A percentile compares a stretch with the other conserved stretches of the same genome.
phyloP scores from a whole-genome alignment of 2,888 invertebrate genomes.

The Pristionchus japonicus region DNA sequence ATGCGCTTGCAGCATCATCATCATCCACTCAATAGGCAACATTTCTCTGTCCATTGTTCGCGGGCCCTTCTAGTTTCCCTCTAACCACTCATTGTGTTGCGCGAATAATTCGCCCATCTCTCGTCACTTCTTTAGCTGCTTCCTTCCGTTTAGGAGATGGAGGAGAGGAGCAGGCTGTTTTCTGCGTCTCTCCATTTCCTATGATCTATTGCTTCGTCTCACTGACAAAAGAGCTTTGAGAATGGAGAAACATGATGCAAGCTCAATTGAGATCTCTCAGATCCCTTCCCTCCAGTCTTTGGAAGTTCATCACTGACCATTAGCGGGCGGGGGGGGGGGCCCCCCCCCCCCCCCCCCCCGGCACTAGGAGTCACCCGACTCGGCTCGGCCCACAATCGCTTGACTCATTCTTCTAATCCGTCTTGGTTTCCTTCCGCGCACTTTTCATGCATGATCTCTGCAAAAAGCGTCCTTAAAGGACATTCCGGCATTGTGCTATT shows the following conservation, averaged over 20 bases:
- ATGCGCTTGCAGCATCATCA: not conserved
- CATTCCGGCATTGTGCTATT: not conserved
- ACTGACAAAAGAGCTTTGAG: not conserved
- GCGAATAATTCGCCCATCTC: slow-evolving; percentile 12
- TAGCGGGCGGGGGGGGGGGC: not conserved
- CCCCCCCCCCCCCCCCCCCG: not conserved
- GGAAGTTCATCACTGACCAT: slow-evolving; percentile 1
- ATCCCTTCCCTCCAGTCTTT: not conserved
- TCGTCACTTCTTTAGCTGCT: slow-evolving; percentile 17
- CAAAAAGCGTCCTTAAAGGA: not conserved
- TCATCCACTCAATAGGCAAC: not conserved
- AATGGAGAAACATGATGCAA: not conserved
- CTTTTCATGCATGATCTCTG: not conserved
- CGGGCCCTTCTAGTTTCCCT: not conserved
- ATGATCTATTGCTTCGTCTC: not conserved
- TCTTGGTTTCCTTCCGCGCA: not conserved
- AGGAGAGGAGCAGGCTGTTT: not conserved
- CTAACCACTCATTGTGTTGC: not conserved
- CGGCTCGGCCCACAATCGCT: not conserved
- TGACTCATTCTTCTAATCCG: not conserved
- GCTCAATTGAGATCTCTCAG: not conserved
- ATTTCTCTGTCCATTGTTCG: not conserved
- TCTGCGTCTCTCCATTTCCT: not conserved
- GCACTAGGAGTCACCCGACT: not conserved
- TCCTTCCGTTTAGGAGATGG: slow-evolving; percentile 17